phyloP scores from a whole-genome alignment of 2,113 vertebrate genomes.

The Xiphias gladius region DNA sequence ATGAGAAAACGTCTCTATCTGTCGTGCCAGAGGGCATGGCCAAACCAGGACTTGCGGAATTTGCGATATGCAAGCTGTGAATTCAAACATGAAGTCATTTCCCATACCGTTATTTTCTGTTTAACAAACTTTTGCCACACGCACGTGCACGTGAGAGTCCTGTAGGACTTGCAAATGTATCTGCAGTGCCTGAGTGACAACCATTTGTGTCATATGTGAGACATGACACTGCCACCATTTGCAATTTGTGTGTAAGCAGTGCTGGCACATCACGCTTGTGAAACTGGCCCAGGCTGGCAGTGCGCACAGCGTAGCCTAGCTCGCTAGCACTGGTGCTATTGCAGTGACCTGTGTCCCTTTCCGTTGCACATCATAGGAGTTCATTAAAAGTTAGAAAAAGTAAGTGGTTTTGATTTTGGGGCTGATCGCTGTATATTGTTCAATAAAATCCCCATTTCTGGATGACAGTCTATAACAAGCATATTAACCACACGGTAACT shows the following conservation, averaged over 20 bases:
- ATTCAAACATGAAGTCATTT: background rate
- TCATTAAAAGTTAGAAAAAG: background rate
- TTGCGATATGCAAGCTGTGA: background rate
- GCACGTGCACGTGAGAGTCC: too few species aligned
- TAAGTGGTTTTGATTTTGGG: too few species aligned
- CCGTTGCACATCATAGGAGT: background rate
- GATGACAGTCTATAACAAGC: background rate
- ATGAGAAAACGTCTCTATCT: too few species aligned
- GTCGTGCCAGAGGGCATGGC: too few species aligned
- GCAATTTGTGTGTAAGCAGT: too few species aligned
- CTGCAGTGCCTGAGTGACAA: too few species aligned
- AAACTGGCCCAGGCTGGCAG: background rate
- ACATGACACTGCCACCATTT: too few species aligned
- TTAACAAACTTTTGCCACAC: too few species aligned
- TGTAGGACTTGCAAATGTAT: too few species aligned
- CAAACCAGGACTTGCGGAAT: background rate
- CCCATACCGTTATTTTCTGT: too few species aligned
- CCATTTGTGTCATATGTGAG: too few species aligned
- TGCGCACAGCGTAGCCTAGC: background rate
- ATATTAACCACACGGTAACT: background rate
- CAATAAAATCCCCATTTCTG: background rate
- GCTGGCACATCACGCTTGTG: background rate
- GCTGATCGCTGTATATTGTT: background rate
- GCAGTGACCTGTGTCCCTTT: background rate
- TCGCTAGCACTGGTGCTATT: too few species aligned